Evolutionary conservation across 2,797 vertebrate genomes (phyloP).

Genomic region (Garrulus glandarius): DNA sequence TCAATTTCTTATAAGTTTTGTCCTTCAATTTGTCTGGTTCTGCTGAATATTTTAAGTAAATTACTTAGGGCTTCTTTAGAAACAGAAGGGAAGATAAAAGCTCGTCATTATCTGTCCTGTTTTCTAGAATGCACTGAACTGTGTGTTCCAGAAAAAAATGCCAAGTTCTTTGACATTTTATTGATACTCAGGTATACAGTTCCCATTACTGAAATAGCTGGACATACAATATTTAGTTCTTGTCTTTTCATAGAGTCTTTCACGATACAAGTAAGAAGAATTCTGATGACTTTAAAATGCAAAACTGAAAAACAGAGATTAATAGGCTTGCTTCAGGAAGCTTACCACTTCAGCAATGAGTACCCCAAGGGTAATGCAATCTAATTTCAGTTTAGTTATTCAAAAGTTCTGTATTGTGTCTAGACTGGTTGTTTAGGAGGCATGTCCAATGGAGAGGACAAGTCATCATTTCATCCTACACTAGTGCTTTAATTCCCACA

Average conservation of each 20-base stretch:
- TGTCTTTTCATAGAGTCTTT: not conserved
- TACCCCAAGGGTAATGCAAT: not conserved
- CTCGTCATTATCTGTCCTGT: not conserved
- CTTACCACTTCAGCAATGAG: not conserved
- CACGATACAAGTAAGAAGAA: not conserved
- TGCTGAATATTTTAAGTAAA: slow-evolving; percentile 19
- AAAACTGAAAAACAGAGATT: not conserved
- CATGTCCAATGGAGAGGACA: not conserved
- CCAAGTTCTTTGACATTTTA: not conserved
- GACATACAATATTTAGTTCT: not conserved
- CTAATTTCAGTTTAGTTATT: not conserved
- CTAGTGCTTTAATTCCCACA: not conserved
- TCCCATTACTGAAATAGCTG: not conserved
- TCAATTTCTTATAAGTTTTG: not conserved
- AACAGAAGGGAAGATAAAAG: not conserved
- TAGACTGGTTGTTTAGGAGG: not conserved
- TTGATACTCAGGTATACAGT: not conserved
- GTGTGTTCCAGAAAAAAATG: not conserved
- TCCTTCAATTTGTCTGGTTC: not conserved
- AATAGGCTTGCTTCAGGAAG: not conserved
- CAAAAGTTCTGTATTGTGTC: not conserved
- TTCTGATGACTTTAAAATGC: not conserved
- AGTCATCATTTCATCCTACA: not conserved
- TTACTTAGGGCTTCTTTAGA: not conserved
- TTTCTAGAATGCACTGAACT: not conserved